These are phyloP conservation scores for Ophraella communa DNA, from an alignment of 2,888 invertebrate species.

Conservation along the genomic window DNA sequence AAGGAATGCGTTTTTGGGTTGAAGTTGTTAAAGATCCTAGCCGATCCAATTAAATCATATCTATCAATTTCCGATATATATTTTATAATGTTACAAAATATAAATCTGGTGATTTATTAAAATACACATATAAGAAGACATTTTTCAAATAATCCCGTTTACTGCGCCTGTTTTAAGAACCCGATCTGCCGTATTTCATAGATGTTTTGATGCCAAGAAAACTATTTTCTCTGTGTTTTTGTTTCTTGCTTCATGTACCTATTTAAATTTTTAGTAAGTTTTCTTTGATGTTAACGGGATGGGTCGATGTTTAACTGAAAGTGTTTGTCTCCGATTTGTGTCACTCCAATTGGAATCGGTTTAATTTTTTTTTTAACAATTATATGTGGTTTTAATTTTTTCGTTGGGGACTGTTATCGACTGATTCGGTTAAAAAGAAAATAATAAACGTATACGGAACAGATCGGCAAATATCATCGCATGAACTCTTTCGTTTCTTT, in stretches of 20 bases:
- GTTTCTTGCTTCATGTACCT: conserved; percentile 12
- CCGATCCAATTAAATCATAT: no score
- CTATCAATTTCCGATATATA: no score
- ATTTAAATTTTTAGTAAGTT: conserved; percentile 8
- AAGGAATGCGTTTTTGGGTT: no score
- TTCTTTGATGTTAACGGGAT: neutral
- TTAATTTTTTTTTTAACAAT: neutral
- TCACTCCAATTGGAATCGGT: neutral
- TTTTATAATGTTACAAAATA: no score
- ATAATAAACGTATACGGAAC: conserved; percentile 11
- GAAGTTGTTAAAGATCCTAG: no score
- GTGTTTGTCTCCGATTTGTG: neutral
- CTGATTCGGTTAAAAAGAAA: conserved; percentile 7
- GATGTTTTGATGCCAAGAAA: conserved; percentile 12
- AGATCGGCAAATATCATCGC: conserved; percentile 8
- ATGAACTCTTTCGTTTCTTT: conserved; percentile 49
- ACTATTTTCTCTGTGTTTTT: conserved; percentile 5
- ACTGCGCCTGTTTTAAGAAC: conserved; percentile 15
- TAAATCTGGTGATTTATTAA: no score
- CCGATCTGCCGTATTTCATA: conserved; percentile 8
- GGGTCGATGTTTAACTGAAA: conserved; percentile 5
- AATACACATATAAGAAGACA: neutral
- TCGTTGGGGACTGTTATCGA: neutral
- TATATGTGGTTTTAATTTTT: neutral
- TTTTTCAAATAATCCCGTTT: conserved; percentile 2